These are phyloP conservation scores for Xiphias gladius DNA, from an alignment of 2,113 vertebrate species.

Conservation along the genomic window DNA sequence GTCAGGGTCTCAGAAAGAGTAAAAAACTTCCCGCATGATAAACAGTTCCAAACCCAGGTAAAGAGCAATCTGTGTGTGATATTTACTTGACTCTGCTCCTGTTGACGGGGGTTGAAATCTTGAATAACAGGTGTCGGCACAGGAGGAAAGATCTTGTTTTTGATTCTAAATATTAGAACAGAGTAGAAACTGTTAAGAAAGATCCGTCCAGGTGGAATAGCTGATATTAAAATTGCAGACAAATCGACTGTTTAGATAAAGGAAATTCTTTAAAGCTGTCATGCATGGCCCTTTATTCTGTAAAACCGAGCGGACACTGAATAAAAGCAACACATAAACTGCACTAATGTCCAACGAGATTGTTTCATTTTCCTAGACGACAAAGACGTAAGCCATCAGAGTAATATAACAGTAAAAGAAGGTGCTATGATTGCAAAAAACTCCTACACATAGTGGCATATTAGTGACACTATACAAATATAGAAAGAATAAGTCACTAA, in stretches of 20 bases:
- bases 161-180: slow-evolving; percentile 60
- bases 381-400: neutral
- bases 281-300: too few species aligned
- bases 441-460: neutral
- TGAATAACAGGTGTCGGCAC: slow-evolving; percentile 74
- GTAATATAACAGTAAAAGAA: neutral
- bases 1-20: neutral
- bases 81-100: slow-evolving; percentile 54
- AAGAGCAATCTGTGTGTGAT: neutral
- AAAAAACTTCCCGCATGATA: neutral
- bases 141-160: slow-evolving; percentile 68
- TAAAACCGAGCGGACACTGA: too few species aligned
- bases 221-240: neutral
- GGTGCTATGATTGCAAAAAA: neutral
- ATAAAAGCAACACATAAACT: neutral
- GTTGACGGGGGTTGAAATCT: slow-evolving; percentile 29
- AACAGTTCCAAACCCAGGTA: neutral
- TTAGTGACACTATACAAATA: neutral
- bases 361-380: neutral
- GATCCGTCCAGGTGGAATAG: neutral
- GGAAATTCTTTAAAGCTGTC: too few species aligned
- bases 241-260: neutral
- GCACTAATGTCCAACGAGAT: neutral
- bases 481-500: too few species aligned
- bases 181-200: neutral